These are phyloP conservation scores for Colius striatus DNA, from an alignment of 2,113 vertebrate genomes.

Conservation along the genomic window DNA sequence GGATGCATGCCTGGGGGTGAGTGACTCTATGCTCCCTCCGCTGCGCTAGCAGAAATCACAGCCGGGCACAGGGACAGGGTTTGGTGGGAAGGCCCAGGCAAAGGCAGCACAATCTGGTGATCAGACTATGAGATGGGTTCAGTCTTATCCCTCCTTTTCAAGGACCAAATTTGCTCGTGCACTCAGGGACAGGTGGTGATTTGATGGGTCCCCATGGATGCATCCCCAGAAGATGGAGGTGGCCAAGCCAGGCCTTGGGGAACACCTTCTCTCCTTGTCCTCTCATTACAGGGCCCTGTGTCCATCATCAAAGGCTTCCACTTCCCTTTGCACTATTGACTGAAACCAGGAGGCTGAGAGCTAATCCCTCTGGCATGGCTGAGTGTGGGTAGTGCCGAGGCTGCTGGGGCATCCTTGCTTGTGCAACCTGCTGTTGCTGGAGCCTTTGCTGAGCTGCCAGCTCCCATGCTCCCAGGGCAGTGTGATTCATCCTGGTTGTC, in stretches of 20 bases:
- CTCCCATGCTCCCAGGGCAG: background rate
- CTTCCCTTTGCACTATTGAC: background rate
- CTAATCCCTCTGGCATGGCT: background rate
- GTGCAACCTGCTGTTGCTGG: accelerated
- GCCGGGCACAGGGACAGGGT: accelerated
- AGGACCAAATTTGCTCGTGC: background rate
- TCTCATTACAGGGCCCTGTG: background rate
- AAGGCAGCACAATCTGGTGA: background rate
- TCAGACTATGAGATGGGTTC: background rate
- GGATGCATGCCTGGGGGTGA: accelerated
- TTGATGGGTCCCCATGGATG: background rate
- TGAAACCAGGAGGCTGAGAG: background rate
- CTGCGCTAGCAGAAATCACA: background rate
- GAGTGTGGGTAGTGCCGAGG: accelerated
- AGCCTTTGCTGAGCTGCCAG: background rate
- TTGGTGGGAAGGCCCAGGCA: background rate
- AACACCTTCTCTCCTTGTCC: background rate
- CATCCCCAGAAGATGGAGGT: background rate
- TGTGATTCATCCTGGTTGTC: background rate
- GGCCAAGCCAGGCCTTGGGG: background rate
- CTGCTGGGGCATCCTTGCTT: background rate
- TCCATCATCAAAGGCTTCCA: background rate
- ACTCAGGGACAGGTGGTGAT: accelerated
- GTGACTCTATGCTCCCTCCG: background rate
- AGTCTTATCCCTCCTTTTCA: background rate